phyloP scores from a whole-genome alignment of 2,888 invertebrate species.

The Stenolophus ochropezus region DNA sequence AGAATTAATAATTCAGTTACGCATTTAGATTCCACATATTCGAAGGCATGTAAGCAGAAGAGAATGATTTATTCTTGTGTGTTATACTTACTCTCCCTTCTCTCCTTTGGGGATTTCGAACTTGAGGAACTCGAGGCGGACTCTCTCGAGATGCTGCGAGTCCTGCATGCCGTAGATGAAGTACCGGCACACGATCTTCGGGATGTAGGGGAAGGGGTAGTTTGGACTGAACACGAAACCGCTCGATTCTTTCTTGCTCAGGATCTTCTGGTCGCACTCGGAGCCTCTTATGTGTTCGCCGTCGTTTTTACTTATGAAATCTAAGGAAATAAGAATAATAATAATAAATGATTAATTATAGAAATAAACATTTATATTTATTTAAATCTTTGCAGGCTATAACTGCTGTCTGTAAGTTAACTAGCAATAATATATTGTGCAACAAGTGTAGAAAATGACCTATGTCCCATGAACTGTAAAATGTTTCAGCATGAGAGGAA shows the following conservation, averaged over 20 bases:
- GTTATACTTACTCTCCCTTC: constrained; percentile 85
- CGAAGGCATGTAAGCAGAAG: neutral
- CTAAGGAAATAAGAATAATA: constrained; percentile 73
- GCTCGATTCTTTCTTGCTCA: constrained; percentile 93
- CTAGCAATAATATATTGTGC: no score
- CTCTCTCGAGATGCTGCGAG: constrained; percentile 95
- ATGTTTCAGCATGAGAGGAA: no score
- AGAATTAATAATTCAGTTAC: neutral
- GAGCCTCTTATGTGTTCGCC: constrained; percentile 97
- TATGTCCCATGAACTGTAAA: no score
- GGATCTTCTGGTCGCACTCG: constrained; percentile 98
- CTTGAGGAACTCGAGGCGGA: constrained; percentile 89
- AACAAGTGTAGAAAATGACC: no score
- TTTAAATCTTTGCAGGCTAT: no score
- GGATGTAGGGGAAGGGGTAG: constrained; percentile 96
- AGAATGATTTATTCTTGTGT: no score
- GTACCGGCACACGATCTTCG: constrained; percentile 97
- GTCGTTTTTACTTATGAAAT: constrained; percentile 94
- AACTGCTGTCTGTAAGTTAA: no score
- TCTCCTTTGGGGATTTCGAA: constrained; percentile 93
- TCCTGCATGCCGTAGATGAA: constrained; percentile 99
- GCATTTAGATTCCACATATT: no score
- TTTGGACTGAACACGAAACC: constrained; percentile 97
- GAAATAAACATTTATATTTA: no score
- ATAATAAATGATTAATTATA: neutral